phyloP scores from a whole-genome alignment of 2,113 vertebrate genomes.

The Saccopteryx leptura region DNA sequence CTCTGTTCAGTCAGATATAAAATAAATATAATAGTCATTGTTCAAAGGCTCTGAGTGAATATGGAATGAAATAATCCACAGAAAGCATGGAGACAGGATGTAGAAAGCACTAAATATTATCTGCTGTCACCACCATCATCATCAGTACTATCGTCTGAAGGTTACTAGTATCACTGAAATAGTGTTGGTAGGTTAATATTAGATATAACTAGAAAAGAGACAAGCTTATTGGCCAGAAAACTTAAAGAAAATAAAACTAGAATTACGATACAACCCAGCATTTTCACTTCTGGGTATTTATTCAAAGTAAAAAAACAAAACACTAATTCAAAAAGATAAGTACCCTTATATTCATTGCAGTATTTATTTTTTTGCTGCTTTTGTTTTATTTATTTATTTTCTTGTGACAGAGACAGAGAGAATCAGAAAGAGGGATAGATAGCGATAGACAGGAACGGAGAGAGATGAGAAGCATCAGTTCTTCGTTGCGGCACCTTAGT shows the following conservation, averaged over 20 bases:
- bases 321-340: not conserved
- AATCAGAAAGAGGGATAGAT: no score
- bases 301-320: not conserved
- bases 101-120: not conserved
- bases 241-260: not conserved
- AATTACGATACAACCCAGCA: not conserved
- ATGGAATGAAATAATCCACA: not conserved
- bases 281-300: not conserved
- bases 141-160: not conserved
- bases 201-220: not conserved
- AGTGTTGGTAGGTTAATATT: not conserved
- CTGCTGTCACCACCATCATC: not conserved
- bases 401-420: no score
- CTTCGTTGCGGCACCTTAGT: no score
- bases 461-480: no score
- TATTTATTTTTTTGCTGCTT: no score
- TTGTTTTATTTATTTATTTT: no score
- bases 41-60: slow-evolving; percentile 17
- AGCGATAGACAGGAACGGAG: no score
- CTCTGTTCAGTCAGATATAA: not conserved
- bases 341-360: not conserved
- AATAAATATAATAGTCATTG: slow-evolving; percentile 30
- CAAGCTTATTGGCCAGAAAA: not conserved
- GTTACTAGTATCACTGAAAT: not conserved
- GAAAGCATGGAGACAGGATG: not conserved